Percentiles rank a stretch among this genome's conserved stretches.
phyloP scores from a whole-genome alignment of 2,797 vertebrate species.

The Helostoma temminkii region DNA sequence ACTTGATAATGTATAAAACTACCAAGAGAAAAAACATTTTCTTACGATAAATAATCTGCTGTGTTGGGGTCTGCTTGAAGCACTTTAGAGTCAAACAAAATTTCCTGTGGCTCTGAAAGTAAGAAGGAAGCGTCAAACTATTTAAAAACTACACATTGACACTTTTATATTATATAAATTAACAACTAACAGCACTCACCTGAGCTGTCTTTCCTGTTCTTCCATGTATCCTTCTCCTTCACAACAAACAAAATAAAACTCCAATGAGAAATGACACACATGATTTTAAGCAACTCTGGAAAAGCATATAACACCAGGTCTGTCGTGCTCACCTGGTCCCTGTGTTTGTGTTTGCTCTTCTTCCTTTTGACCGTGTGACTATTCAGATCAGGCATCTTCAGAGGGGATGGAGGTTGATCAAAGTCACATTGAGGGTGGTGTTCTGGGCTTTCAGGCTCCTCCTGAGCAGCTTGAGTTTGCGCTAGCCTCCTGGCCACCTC shows the following conservation, averaged over 20 bases:
- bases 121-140: not conserved
- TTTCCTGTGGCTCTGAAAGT: conserved; percentile 62
- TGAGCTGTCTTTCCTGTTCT: conserved; percentile 46
- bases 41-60: conserved; percentile 76
- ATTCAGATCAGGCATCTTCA: conserved; percentile 26
- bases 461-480: conserved; percentile 71
- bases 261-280: not conserved
- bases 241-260: not conserved
- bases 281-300: not conserved
- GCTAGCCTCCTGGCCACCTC: conserved; percentile 69
- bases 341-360: conserved; percentile 75
- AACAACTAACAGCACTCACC: conserved; percentile 44
- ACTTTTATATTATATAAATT: fast-evolving
- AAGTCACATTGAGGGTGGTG: conserved; percentile 51
- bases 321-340: conserved; percentile 53
- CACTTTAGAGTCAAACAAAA: conserved; percentile 49
- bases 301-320: not conserved
- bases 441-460: conserved; percentile 51
- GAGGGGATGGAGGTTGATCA: conserved; percentile 39
- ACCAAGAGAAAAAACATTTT: not conserved
- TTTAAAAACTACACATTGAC: not conserved
- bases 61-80: conserved; percentile 36
- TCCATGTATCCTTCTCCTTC: conserved; percentile 59
- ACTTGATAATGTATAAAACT: not conserved
- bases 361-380: conserved; percentile 58